These are phyloP conservation scores for Bradynema listronoti DNA, from an alignment of 1,140 invertebrate species.

Conservation along the genomic window DNA sequence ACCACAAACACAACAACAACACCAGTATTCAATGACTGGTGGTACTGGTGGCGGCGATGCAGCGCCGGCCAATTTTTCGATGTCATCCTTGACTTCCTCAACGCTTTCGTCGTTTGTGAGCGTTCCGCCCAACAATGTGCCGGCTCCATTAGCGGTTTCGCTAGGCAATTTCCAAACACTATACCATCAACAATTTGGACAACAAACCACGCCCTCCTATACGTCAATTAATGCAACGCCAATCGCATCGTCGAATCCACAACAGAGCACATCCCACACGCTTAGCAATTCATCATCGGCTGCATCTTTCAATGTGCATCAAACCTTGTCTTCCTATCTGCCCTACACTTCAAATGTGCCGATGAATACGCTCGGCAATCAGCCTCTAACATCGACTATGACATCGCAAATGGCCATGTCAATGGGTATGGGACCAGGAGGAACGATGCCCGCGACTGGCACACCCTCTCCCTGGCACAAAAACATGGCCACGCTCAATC, in stretches of 20 bases:
- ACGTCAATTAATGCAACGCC: not conserved
- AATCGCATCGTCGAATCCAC: no score
- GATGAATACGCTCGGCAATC: not conserved
- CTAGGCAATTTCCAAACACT: no score
- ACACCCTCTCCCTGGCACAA: slow-evolving; percentile 7
- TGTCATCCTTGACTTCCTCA: no score
- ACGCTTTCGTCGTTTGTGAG: no score
- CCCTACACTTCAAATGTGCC: not conserved
- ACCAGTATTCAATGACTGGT: no score
- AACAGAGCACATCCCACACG: not conserved
- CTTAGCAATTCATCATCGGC: not conserved
- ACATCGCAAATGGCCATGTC: no score
- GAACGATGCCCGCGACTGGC: not conserved
- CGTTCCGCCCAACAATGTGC: not conserved
- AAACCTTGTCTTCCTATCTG: not conserved
- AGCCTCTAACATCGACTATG: not conserved
- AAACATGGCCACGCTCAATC: slow-evolving; percentile 1
- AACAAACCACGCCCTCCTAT: not conserved
- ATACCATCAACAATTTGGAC: not conserved
- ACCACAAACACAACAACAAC: no score
- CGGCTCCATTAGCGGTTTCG: not conserved
- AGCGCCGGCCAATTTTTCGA: no score
- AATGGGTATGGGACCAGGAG: not conserved
- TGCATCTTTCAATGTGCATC: not conserved
- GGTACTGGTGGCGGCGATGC: no score